Base-by-base conservation (phyloP, 2,888 invertebrate species). In the Elmis aenea region DNA sequence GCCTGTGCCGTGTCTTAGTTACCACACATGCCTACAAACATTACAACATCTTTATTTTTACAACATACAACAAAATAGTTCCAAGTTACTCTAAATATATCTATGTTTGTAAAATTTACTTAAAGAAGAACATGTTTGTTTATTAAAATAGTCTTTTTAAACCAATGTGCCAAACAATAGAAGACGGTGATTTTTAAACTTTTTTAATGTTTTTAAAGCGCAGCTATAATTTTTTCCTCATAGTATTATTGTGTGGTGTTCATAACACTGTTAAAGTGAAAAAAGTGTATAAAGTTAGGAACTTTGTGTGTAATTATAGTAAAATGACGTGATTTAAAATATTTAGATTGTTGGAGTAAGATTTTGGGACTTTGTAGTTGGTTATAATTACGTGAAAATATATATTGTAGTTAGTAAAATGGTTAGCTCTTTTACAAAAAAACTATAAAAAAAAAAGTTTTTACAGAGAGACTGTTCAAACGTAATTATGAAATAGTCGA, bases 11-110 rank as follows among this genome's bases (percentile, higher is more conserved):
- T 54, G 57, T 60, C 57, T 59, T 58, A 59, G 60, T 60, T 59
- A 59, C 62, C 62, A 61, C 61, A 61, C 62, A 59, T 61, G 61
- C 61, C 62, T 58, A 57, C 50, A 38, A 50, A 47, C 45, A 45
- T 38, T 23, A 24, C 27, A 31, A 31, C 36, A 30, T 27, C 22
- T 26, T 20, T 33, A 33, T 36, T 36, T 32, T 37, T 37, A 31
- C 23, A 18, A 6, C 18, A 8, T n/a, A n/a, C 18, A 18, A 18
- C 18, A 18, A 8, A 18, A 18, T 8, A 8, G 8, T 18, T 18
- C n/a, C n/a, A n/a, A n/a, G n/a, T n/a, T n/a, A n/a, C n/a, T n/a
- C n/a, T n/a, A n/a, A n/a, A 18, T 18, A 6, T 18, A 8, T 5
- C 5, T 18, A 6, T 18, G 18, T 18, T 18, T 8, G 5, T 18